Base-by-base conservation (phyloP, 2,113 vertebrate species). In the Machaerirhynchus nigripectus region DNA sequence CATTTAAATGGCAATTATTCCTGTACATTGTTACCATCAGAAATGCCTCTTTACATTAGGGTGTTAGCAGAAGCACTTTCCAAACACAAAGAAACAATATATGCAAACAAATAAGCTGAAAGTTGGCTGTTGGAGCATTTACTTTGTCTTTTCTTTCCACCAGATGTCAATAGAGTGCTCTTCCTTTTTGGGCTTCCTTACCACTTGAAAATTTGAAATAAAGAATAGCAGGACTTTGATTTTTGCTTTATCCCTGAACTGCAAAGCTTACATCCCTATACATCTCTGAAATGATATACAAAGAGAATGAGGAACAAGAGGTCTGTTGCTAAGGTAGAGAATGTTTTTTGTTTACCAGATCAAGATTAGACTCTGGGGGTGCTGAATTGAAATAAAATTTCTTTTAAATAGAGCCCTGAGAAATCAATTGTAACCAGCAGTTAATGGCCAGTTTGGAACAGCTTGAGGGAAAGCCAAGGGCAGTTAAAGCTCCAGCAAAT, bases 381-480 rank as follows among this genome's bases (percentile, higher is more conserved):
- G 75, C 59, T 95, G 96, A 97, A 96, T 26, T 95, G 84, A 97
- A 98, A 97, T 97, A 93, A 98, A 98, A 98, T 95, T 97, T 98
- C 57, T 97, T 93, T 96, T 98, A 97, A 98, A 97, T 91, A 96
- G 37, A 71, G 57, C 70, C 83, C 90, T 87, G 96, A 97, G 96
- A 98, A 98, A 98, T 98, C 96, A 97, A 89, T 98, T 97, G 93
- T 91, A 97, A 97, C 97, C 90, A 95, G 89, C 91, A 92, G 93
- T 97, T 98, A 98, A 98, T 97, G 97, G 97, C 89, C 79, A 97
- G 96, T 95, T 97, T 97, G 79, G 81, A 98, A 97, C 94, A 97
- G 97, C 97, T 98, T 98, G 97, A 97, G 91, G 94, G 90, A 97
- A 97, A 96, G 95, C 97, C 97, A 97, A 98, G 61, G 95, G 92